Base-by-base conservation (phyloP, 2,797 vertebrate species). In the Siniperca scherzeri region DNA sequence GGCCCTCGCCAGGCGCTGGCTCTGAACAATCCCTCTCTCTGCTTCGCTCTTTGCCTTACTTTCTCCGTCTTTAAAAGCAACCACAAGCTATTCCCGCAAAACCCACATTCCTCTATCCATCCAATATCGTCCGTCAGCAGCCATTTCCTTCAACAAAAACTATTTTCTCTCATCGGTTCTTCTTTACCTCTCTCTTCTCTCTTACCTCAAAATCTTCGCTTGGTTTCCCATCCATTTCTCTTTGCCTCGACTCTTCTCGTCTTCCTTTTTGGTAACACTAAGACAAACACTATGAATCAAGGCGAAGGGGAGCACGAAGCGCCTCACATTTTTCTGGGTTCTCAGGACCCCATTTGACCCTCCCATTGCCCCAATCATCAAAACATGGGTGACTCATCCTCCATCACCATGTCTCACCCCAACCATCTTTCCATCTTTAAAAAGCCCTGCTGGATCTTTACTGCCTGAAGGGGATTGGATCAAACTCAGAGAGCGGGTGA, bases 1-100 rank as follows among this genome's bases (percentile, higher is more conserved):
- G 95, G 95, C 91, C 94, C 95, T 95, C 95, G 93, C 96, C 96
- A 96, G 94, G 96, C 96, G 92, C 96, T 96, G 96, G 94, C 94
- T 92, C 94, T 30, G 67, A 92, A 96, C 95, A 96, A 96, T 96
- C 91, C 93, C 91, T 94, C 91, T 87, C 91, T 91, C 83, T 71
- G 82, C 86, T 88, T 80, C 81, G 0, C 84, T 81, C 81, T 84
- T 79, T 53, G 82, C 86, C 71, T 85, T 78, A 87, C 86, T 90
- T 86, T 87, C 82, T 91, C 93, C 59, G 42, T 78, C 84, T 83
- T 78, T 70, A 85, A 89, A 92, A 89, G 78, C 76, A 86, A 89
- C 86, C 89, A 68, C 85, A 77, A 87, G 85, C 84, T 80, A 87
- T 89, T 90, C 81, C 87, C 70, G 65, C 86, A 88, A 82, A 89